Base-by-base conservation (phyloP, 1,140 invertebrate genomes). In the Caerostris extrusa region DNA sequence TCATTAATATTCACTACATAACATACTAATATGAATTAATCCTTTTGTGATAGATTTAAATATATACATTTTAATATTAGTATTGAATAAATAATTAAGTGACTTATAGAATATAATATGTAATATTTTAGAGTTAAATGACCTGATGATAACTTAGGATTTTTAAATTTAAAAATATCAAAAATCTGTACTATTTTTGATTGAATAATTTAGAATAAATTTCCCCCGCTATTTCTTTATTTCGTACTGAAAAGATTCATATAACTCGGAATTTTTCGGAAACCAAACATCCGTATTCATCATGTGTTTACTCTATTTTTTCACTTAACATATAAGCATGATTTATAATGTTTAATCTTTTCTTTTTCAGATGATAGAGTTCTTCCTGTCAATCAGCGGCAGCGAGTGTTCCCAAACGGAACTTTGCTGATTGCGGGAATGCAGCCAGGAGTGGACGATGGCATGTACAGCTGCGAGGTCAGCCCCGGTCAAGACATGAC, bases 361-460 rank as follows among this genome's bases (percentile, higher is more conserved):
- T 50, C 7, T 8, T 6, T 86, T 86, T 69, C 57, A 94, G 93
- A 94, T 17, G 93, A 86, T 2, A 97, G 98, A 96, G 96, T 97
- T 34, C 95, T 96, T 61, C 96, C 95, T 6, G 93, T 96, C 14
- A 96, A 96, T 93, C 95, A 96, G 17, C 94, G 96, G 17, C 96
- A 96, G 55, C 95, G 95, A 17, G 95, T 97, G 0, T 96, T 96
- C 83, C 95, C 95, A 7, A 96, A 99, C 95, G 98, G 98, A 53
- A 98, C 98, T 3, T 96, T 99, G 93, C 97, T 95, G 5, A 96
- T 97, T 55, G 94, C 95, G 10, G 96, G 96, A 90, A 96, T 97
- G 7, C 97, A 97, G 95, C 95, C 96, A 55, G 93, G 94, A 17
- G 95, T 96, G 67, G 97, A 97, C 95, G 95, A 96, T 55, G 97